Percentiles rank a stretch among this genome's conserved stretches.
These are phyloP conservation scores for Pterois miles DNA, from an alignment of 2,797 vertebrate species.

Conservation along the genomic window DNA sequence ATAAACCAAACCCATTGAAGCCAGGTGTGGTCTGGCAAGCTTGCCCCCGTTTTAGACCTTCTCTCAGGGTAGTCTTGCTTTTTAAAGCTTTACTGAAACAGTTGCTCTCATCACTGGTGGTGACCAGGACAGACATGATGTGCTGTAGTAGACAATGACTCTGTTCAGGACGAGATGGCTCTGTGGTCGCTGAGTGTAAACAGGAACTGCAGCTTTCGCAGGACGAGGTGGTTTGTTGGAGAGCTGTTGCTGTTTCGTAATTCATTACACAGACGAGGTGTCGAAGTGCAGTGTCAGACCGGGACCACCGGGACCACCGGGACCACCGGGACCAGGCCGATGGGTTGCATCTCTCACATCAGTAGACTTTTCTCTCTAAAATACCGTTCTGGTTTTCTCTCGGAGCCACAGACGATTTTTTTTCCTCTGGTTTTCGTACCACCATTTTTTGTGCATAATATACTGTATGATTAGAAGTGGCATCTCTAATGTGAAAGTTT, in stretches of 20 bases:
- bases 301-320: slow-evolving; percentile 46
- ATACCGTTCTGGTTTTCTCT: slow-evolving; percentile 58
- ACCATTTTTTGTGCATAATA: slow-evolving; percentile 79
- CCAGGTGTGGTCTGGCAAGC: slow-evolving; percentile 85
- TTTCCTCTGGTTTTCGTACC: slow-evolving; percentile 69
- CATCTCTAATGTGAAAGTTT: slow-evolving; percentile 72
- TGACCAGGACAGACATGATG: slow-evolving; percentile 62
- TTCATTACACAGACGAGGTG: slow-evolving; percentile 61
- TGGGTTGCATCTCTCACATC: slow-evolving; percentile 70
- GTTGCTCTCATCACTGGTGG: slow-evolving; percentile 77
- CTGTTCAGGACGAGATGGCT: slow-evolving; percentile 58
- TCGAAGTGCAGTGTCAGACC: slow-evolving; percentile 59
- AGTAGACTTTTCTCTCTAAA: slow-evolving; percentile 70
- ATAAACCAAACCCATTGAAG: slow-evolving; percentile 85
- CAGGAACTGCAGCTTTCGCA: slow-evolving; percentile 53
- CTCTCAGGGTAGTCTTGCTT: slow-evolving; percentile 89
- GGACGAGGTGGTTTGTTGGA: slow-evolving; percentile 48
- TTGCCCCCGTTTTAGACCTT: slow-evolving; percentile 86
- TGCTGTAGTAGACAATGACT: slow-evolving; percentile 57
- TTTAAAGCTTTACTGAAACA: slow-evolving; percentile 86
- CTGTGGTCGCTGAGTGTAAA: slow-evolving; percentile 57
- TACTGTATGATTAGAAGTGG: slow-evolving; percentile 76
- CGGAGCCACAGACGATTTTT: slow-evolving; percentile 66
- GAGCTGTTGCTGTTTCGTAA: slow-evolving; percentile 71
- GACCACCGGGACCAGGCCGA: slow-evolving; percentile 60